Conservation (phyloP, 2,797 vertebrate genomes). For the Apogon hyalosoma region DNA sequence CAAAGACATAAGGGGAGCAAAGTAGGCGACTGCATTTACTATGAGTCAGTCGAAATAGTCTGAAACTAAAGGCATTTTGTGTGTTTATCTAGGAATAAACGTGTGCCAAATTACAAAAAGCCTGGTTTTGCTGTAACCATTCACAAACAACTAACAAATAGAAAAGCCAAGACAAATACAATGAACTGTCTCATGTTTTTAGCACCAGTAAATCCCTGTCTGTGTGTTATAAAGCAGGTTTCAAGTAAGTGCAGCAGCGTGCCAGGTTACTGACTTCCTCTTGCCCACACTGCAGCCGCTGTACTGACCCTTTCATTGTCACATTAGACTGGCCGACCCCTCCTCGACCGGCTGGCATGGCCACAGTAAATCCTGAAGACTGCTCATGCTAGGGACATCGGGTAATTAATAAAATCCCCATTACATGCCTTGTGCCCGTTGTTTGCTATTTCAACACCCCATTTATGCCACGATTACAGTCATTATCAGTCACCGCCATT, state of each 20-base stretch:
- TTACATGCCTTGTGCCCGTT: constrained; percentile 90
- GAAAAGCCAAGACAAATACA: constrained; percentile 5
- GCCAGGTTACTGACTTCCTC: constrained; percentile 27
- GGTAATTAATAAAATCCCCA: constrained; percentile 90
- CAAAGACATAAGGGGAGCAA: constrained; percentile 56
- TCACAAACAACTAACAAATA: constrained; percentile 6
- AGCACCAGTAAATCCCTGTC: background rate
- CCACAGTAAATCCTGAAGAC: constrained; percentile 86
- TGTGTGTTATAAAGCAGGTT: constrained; percentile 34
- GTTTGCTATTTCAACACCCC: constrained; percentile 92
- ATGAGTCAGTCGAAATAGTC: constrained; percentile 14
- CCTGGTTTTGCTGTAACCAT: constrained; percentile 1
- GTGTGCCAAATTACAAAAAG: background rate
- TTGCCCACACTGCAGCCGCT: constrained; percentile 50
- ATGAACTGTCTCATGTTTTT: constrained; percentile 2
- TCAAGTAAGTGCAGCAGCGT: constrained; percentile 40
- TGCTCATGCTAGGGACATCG: constrained; percentile 80
- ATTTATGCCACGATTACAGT: constrained; percentile 91
- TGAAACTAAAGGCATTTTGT: constrained; percentile 21
- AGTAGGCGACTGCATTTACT: constrained; percentile 39
- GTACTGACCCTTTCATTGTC: constrained; percentile 75
- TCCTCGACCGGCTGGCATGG: constrained; percentile 76
- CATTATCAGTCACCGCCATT: constrained; percentile 91
- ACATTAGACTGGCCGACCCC: constrained; percentile 76
- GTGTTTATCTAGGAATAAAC: constrained; percentile 17